Evolutionary conservation across 2,888 invertebrate species (phyloP), one percentile per base, ranked within the genome.

Genomic region (Parasteatoda lunata): DNA sequence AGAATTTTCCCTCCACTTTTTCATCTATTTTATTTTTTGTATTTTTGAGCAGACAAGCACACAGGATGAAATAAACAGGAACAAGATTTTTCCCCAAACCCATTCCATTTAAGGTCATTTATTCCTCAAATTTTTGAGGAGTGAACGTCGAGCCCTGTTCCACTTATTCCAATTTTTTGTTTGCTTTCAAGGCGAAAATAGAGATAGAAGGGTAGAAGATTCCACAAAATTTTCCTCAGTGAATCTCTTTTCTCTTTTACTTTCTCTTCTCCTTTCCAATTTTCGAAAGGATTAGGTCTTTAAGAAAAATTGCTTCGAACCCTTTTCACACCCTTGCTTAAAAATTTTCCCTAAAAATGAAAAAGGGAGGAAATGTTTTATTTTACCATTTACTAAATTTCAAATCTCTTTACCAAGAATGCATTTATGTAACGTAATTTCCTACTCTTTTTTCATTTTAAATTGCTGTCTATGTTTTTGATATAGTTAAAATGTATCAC

Each of bases 51-150:
- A 70, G 71, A 45, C 59, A 51, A 45, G 78, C 45, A 70, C 54
- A 59, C 70, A 54, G 47, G 59, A 64, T 49, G 71, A 51, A 71
- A 71, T 47, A 47, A 30, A 71, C 30, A 15, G 71, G 77, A 77
- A 83, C 77, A 83, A 51, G 77, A 77, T 83, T 59, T 71, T 64
- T 51, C 72, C 80, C n/a, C 59, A 76, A 69, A 64, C 64, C 71
- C 51, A 71, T 83, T 83, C 83, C 71, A 83, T 77, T 83, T 83
- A 77, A 83, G 83, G 83, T 83, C 83, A 83, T 83, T 83, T 83
- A 83, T 83, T 79, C 82, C 69, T 30, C 30, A 30, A 47, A 76
- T 48, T 45, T 82, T 82, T 81, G 45, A 70, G 73, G 70, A 70
- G 76, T 9, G 82, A 82, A 69, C 82, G 48, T 76, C 76, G 59